Conservation (phyloP, 2,113 vertebrate genomes). For the Poeciliopsis turrubarensis region DNA sequence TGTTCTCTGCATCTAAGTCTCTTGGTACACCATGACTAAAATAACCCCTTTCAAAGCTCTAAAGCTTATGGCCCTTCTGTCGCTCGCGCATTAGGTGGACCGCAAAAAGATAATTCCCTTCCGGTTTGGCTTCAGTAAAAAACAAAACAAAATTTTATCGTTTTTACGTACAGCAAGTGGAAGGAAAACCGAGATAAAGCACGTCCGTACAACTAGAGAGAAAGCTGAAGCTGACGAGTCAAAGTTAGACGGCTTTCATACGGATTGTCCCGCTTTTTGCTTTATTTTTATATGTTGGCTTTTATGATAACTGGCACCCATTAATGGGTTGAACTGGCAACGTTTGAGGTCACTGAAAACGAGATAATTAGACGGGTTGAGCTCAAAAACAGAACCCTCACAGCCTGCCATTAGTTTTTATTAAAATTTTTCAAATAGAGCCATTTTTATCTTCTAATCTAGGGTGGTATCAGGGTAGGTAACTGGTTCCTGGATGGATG, state of each 20-base stretch:
- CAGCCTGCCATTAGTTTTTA: too few relatives aligned
- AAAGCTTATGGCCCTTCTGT: conserved; percentile 67
- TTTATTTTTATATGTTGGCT: background rate
- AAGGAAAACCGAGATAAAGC: background rate
- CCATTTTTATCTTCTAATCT: too few relatives aligned
- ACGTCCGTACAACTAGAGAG: background rate
- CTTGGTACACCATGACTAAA: conserved; percentile 47
- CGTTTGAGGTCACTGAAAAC: background rate
- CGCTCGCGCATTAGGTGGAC: conserved; percentile 48
- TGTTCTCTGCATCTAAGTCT: conserved; percentile 41
- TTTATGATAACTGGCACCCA: background rate
- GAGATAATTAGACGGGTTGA: background rate
- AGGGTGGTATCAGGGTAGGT: too few relatives aligned
- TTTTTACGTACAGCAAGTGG: conserved; percentile 14
- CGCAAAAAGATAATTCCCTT: conserved; percentile 60
- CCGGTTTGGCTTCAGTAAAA: conserved; percentile 40
- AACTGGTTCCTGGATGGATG: background rate
- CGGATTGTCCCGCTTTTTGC: background rate
- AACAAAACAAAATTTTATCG: background rate
- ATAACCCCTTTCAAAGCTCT: conserved; percentile 59
- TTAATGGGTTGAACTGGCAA: background rate
- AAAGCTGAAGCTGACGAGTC: conserved; percentile 8
- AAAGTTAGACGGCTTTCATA: conserved; percentile 2
- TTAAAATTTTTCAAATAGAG: too few relatives aligned
- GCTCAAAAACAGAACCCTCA: background rate